These are phyloP conservation scores for Onychomys torridus DNA, from an alignment of 2,797 vertebrate species.

Conservation along the genomic window DNA sequence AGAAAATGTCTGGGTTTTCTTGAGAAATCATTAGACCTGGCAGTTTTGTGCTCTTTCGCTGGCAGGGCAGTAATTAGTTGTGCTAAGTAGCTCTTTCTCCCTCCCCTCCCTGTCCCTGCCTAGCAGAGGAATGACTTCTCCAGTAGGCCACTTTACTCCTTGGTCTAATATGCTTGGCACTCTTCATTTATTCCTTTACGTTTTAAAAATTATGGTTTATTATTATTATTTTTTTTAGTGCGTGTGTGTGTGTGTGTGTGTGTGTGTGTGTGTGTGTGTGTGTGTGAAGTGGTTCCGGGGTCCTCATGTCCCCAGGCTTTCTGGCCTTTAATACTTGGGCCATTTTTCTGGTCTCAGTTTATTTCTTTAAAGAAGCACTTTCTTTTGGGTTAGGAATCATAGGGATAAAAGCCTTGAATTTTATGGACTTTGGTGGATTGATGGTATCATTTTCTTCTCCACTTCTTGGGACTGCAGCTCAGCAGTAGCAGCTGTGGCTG, in stretches of 20 bases:
- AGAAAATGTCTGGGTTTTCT: neutral
- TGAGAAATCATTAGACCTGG: neutral
- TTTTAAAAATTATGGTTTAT: neutral
- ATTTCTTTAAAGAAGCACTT: slow-evolving; percentile 25
- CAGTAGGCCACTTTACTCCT: neutral
- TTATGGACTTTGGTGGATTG: slow-evolving; percentile 1
- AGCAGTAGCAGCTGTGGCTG: neutral
- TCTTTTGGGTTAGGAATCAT: neutral
- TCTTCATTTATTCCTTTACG: neutral
- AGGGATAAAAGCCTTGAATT: slow-evolving; percentile 14
- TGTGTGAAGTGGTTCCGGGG: neutral
- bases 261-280: fast-evolving
- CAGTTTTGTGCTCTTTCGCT: neutral
- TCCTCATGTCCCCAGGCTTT: neutral
- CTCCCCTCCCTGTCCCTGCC: too few relatives aligned
- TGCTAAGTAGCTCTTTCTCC: fast-evolving
- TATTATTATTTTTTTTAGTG: too few relatives aligned
- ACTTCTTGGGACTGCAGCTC: neutral
- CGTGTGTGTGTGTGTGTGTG: too few relatives aligned
- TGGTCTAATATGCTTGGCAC: neutral
- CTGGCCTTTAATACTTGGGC: too few relatives aligned
- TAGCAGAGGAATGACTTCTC: neutral
- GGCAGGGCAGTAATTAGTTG: neutral
- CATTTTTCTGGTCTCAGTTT: neutral
- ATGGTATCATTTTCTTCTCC: neutral